Percentiles rank a stretch among this genome's conserved stretches.
Conservation (phyloP, 2,797 vertebrate genomes). For the Notolepis coatsorum region DNA sequence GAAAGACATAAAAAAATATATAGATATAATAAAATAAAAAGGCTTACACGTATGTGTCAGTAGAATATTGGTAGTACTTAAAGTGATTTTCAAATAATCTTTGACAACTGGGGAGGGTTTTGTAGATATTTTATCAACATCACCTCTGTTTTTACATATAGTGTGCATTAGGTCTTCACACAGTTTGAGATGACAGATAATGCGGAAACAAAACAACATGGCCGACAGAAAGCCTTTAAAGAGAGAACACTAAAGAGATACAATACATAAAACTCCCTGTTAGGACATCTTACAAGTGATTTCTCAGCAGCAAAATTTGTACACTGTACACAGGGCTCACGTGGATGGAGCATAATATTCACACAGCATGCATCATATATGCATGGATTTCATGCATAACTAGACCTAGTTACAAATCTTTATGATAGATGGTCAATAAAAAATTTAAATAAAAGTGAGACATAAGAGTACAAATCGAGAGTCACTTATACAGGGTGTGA, state of each 20-base stretch:
- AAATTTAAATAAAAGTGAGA: background rate
- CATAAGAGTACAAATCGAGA: no score
- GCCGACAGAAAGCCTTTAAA: background rate
- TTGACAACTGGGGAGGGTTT: background rate
- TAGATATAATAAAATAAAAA: no score
- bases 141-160: background rate
- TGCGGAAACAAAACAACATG: background rate
- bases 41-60: no score
- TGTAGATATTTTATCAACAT: background rate
- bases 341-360: background rate
- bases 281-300: background rate
- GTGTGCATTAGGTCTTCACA: background rate
- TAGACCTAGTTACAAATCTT: background rate
- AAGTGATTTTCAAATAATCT: background rate
- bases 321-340: constrained; percentile 1
- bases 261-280: background rate
- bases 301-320: constrained; percentile 8
- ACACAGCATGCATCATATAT: background rate
- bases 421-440: background rate
- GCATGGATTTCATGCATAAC: background rate
- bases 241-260: background rate
- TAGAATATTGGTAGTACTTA: no score
- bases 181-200: background rate
- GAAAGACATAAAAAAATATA: no score
- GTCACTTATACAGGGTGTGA: no score